Base-by-base conservation (phyloP, 64 coral and sea anemone genomes). In the Pocillopora verrucosa region DNA sequence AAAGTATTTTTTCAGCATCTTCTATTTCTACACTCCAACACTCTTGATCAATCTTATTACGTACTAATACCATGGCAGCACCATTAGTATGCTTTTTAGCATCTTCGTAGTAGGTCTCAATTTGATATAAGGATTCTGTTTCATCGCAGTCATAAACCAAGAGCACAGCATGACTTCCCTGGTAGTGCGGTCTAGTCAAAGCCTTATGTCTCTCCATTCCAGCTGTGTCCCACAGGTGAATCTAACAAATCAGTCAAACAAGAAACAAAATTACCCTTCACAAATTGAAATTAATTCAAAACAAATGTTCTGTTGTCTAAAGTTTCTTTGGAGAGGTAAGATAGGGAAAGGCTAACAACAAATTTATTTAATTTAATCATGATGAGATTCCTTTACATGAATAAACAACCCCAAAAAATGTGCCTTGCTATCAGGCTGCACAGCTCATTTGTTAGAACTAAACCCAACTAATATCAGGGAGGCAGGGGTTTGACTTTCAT, bases 81-180 rank as follows among this genome's bases (percentile, higher is more conserved):
- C 88, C 93, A 34, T 2, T 34, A 16, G 93, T 81, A 94, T 91
- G 9, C 16, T 51, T 60, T 17, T 37, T 62, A 24, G 80, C 83
- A 16, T 72, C 36, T 12, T 75, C 11, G 41, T 86, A 74, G 77
- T 80, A 94, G 17, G 36, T 25, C 26, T 87, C 30, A 12, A 94
- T 41, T 45, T 79, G 45, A 7, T 63, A 14, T 9, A 94, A 16
- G 57, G 93, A 91, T 0, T 91, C 81, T 14, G 26, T 16, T 34
- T 90, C 81, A 76, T 94, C 88, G 51, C 65, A 73, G 17, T 89
- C 89, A 60, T 94, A 94, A 15, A 94, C 93, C 4, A 94, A 64
- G 13, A 94, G 77, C 56, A 91, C 37, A 57, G 86, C 88, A 79
- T 76, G 14, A 61, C 93, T 91, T 17, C 89, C 89, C n/a, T 67